Evolutionary conservation across 2,888 invertebrate species (phyloP).

Genomic region (Chymomyza caudatula): DNA sequence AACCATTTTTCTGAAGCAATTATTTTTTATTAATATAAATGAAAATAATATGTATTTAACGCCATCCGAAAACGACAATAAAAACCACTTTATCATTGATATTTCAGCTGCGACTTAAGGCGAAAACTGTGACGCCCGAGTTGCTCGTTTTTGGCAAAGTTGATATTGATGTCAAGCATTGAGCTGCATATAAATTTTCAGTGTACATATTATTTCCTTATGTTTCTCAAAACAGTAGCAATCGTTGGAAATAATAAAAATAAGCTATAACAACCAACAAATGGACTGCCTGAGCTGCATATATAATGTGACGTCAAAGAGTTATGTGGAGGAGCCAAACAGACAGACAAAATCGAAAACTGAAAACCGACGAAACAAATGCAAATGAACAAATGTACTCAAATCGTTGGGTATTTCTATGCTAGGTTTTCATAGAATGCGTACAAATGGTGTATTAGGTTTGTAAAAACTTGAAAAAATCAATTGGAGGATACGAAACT

Average conservation of each 20-base stretch:
- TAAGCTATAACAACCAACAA: constrained; percentile 21
- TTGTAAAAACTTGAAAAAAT: too few relatives aligned
- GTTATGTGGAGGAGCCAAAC: constrained; percentile 2
- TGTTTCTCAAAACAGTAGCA: constrained; percentile 23
- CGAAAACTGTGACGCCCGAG: constrained; percentile 30
- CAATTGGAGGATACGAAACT: too few relatives aligned
- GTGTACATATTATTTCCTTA: constrained; percentile 42
- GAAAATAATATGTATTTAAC: constrained; percentile 28
- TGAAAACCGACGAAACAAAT: neutral
- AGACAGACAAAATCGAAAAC: constrained; percentile 14
- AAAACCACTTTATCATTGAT: constrained; percentile 34
- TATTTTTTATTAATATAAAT: constrained; percentile 15
- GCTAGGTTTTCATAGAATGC: too few relatives aligned
- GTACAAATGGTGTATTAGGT: too few relatives aligned
- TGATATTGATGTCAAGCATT: constrained; percentile 37
- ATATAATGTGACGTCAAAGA: constrained; percentile 64
- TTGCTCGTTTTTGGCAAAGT: constrained; percentile 49
- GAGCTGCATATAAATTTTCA: constrained; percentile 46
- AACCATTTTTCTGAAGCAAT: constrained; percentile 30
- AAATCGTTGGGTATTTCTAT: constrained; percentile 25
- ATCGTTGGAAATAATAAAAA: constrained; percentile 14
- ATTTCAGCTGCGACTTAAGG: constrained; percentile 38
- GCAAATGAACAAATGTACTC: neutral
- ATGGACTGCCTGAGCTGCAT: constrained; percentile 53
- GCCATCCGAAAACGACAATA: neutral